These are phyloP conservation scores for Misgurnus anguillicaudatus DNA, from an alignment of 2,113 vertebrate genomes.

Conservation along the genomic window DNA sequence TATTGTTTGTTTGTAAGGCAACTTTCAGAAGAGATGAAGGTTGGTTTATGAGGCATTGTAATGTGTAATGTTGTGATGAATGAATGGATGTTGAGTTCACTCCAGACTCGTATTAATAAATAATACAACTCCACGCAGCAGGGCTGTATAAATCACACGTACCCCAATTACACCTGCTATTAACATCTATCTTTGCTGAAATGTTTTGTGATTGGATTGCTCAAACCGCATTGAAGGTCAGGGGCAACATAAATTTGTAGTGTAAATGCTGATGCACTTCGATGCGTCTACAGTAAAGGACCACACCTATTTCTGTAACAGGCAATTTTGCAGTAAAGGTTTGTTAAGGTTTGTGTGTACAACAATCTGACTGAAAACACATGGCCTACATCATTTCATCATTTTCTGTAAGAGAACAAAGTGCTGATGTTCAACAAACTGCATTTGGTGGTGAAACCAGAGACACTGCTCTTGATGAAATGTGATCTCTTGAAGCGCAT, in stretches of 20 bases:
- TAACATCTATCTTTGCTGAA: neutral
- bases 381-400: no score
- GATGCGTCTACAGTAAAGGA: no score
- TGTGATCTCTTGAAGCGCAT: neutral
- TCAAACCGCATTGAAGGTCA: no score
- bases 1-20: neutral
- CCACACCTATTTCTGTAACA: no score
- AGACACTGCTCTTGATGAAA: neutral
- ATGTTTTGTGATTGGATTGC: neutral
- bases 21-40: slow-evolving; percentile 5
- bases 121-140: no score
- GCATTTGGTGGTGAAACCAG: neutral
- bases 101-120: no score
- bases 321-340: no score
- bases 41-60: slow-evolving; percentile 19
- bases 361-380: no score
- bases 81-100: neutral
- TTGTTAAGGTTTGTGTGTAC: no score
- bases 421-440: neutral
- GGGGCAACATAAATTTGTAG: no score
- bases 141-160: neutral
- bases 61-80: slow-evolving; percentile 2
- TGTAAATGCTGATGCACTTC: no score
- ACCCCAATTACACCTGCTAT: neutral
- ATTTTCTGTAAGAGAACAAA: no score